Evolutionary conservation across 92 coral and sea anemone genomes (phyloP).

Genomic region (Palythoa grandiflora): DNA sequence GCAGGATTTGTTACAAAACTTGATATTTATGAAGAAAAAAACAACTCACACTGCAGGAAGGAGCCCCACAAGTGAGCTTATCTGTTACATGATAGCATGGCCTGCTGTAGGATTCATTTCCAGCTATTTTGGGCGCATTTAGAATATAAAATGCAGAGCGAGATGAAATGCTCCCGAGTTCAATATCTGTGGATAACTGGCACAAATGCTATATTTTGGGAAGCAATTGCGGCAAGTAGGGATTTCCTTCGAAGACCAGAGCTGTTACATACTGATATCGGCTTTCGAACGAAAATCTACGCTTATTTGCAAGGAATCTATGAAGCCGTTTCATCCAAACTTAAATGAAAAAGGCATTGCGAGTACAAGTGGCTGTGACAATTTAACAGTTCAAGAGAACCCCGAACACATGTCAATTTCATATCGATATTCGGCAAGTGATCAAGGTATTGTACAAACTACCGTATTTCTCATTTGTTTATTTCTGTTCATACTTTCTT

Average conservation of each 20-base stretch:
- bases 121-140: slow-evolving; percentile 1
- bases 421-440: slow-evolving; percentile 10
- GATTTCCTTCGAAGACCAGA: slow-evolving; percentile 16
- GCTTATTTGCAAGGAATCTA: slow-evolving; percentile 17
- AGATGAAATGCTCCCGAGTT: slow-evolving; percentile 27
- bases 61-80: slow-evolving; percentile 1
- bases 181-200: neutral
- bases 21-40: slow-evolving; percentile 41
- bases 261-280: neutral
- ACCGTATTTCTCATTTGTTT: neutral
- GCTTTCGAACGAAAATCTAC: slow-evolving; percentile 8
- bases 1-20: slow-evolving; percentile 29
- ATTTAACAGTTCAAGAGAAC: slow-evolving; percentile 12
- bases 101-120: slow-evolving; percentile 6
- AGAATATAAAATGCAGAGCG: slow-evolving; percentile 6
- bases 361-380: slow-evolving; percentile 22
- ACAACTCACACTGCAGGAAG: neutral
- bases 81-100: slow-evolving; percentile 19
- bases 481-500: neutral
- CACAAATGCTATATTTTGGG: neutral
- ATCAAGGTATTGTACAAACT: neutral
- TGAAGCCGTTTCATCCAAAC: slow-evolving; percentile 17
- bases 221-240: slow-evolving; percentile 7
- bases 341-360: neutral
- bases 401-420: slow-evolving; percentile 10